phyloP scores from a whole-genome alignment of 2,113 vertebrate species.

The Oxygymnocypris stewartii region DNA sequence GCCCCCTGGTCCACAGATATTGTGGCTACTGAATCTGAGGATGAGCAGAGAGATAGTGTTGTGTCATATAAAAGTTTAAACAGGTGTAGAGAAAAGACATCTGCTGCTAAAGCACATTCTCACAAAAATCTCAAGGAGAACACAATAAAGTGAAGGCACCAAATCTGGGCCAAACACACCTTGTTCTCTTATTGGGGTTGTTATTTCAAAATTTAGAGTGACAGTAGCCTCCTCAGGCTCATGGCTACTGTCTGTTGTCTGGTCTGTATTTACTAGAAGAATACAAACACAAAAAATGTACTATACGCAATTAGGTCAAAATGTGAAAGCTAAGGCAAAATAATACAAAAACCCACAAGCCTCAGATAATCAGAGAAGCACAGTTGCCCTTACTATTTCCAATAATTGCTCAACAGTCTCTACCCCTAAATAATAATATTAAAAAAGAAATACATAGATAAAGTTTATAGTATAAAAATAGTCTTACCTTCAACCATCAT shows the following conservation, averaged over 20 bases:
- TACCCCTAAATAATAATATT: background rate
- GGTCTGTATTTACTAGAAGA: background rate
- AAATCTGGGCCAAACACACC: conserved; percentile 1
- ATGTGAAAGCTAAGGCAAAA: background rate
- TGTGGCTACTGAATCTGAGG: too few relatives aligned
- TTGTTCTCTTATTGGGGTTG: background rate
- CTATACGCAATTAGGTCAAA: background rate
- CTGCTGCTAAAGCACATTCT: too few relatives aligned
- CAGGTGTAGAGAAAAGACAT: too few relatives aligned
- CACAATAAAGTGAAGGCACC: background rate
- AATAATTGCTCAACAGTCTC: background rate
- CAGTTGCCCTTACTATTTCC: background rate
- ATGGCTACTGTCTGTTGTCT: background rate
- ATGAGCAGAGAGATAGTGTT: too few relatives aligned
- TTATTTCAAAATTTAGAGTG: background rate
- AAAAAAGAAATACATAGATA: background rate
- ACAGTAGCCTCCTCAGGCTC: background rate
- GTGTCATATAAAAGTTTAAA: too few relatives aligned
- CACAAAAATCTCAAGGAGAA: background rate
- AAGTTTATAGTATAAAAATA: background rate
- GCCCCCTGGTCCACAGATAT: too few relatives aligned
- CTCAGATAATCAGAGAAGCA: background rate
- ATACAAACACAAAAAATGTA: background rate
- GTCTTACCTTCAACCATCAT: conserved; percentile 6
- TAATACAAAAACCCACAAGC: background rate